Evolutionary conservation across 2,113 vertebrate species (phyloP).

Genomic region (Gnathonemus echidnorhynchus): DNA sequence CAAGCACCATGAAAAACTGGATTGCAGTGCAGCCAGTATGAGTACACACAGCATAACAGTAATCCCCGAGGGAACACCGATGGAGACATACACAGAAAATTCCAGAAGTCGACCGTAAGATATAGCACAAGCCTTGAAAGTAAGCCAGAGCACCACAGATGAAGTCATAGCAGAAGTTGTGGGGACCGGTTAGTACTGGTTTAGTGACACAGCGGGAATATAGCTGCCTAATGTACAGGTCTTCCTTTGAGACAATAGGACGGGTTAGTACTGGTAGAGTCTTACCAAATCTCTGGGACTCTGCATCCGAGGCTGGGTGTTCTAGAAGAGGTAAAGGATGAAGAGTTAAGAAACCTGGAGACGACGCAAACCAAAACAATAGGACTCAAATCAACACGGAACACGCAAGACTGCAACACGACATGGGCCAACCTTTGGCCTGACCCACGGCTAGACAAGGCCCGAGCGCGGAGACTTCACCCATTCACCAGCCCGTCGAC

Average conservation of each 20-base stretch:
- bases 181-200: not conserved
- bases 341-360: constrained; percentile 33
- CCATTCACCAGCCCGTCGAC: not conserved
- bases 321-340: constrained; percentile 42
- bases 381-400: not conserved
- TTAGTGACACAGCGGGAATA: not conserved
- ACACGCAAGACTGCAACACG: not conserved
- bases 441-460: not conserved
- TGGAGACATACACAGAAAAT: not conserved
- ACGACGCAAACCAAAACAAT: constrained; percentile 25
- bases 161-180: not conserved
- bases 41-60: not conserved
- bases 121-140: not conserved
- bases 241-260: not conserved
- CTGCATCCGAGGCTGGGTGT: constrained; percentile 48
- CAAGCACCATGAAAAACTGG: not conserved
- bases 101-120: not conserved
- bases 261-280: constrained; percentile 1
- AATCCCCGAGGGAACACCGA: not conserved
- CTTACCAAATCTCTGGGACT: constrained; percentile 58
- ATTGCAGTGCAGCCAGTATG: not conserved
- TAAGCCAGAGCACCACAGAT: not conserved
- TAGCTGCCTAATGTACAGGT: not conserved
- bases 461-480: not conserved
- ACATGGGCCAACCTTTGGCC: too few relatives aligned